Evolutionary conservation across 2,888 invertebrate species (phyloP), one percentile per base, ranked within the genome.

Genomic region (Conchocele bisecta): DNA sequence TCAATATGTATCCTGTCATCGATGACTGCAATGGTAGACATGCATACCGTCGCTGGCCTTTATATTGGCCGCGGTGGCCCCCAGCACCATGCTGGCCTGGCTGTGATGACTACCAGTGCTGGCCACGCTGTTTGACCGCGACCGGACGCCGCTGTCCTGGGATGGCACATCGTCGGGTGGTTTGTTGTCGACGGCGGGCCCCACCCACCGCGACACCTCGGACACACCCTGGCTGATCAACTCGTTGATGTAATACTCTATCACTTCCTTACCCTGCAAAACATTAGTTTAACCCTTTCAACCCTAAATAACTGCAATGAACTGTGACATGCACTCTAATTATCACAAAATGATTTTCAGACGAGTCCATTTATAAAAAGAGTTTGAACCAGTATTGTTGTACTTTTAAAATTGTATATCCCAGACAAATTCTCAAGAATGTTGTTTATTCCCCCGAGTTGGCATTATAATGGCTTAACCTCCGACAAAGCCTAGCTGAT

Each of bases 261-360:
- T 96, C 61, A 98, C 95, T 92, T 98, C 98, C 90, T 97, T 98
- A 79, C 98, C 95, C 96, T 96, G 90, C 35, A 87, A 89, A 76
- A n/a, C n/a, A n/a, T n/a, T n/a, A n/a, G n/a, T n/a, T n/a, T n/a
- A n/a, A n/a, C n/a, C n/a, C n/a, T n/a, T n/a, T n/a, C n/a, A n/a
- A n/a, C n/a, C n/a, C 48, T 31, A 54, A 39, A 44, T 24, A 57
- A 26, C 17, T 22, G 26, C n/a, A 15, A 37, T n/a, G 31, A n/a
- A n/a, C n/a, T n/a, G n/a, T n/a, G n/a, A n/a, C n/a, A n/a, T n/a
- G n/a, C n/a, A n/a, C n/a, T n/a, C n/a, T n/a, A n/a, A n/a, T n/a
- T n/a, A n/a, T n/a, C n/a, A n/a, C n/a, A n/a, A n/a, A n/a, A n/a
- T n/a, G n/a, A n/a, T n/a, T n/a, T n/a, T n/a, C n/a, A n/a, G n/a